Percentiles rank a stretch among this genome's conserved stretches.
phyloP scores from a whole-genome alignment of 2,888 invertebrate species.

The Azorinus chamasolen region DNA sequence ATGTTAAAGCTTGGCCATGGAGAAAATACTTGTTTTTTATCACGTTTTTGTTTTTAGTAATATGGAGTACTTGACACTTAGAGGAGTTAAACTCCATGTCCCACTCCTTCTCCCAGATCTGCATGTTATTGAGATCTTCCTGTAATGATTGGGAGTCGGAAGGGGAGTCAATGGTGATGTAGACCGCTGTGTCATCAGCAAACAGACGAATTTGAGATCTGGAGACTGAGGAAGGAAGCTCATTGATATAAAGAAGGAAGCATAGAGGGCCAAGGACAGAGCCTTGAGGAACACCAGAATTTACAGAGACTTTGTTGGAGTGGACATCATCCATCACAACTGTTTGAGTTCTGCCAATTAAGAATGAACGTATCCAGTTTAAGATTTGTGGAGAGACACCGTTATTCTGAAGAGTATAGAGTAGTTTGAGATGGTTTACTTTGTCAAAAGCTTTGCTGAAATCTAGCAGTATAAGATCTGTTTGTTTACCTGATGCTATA shows the following conservation, averaged over 20 bases:
- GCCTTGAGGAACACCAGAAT: conserved; percentile 29
- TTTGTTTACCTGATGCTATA: conserved; percentile 18
- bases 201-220: conserved; percentile 10
- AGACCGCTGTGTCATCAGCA: too few species aligned
- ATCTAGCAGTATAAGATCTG: conserved; percentile 22
- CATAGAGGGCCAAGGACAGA: conserved; percentile 28
- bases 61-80: conserved; percentile 30
- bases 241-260: conserved; percentile 20
- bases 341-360: conserved; percentile 19
- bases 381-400: conserved; percentile 13
- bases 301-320: conserved; percentile 16
- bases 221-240: conserved; percentile 14
- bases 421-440: conserved; percentile 35
- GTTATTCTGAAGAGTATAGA: conserved; percentile 15
- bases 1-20: conserved; percentile 19
- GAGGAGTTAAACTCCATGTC: conserved; percentile 26
- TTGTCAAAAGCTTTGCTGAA: conserved; percentile 35
- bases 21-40: conserved; percentile 6
- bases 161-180: conserved; percentile 5
- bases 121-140: conserved; percentile 9
- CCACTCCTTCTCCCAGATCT: conserved; percentile 13
- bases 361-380: conserved; percentile 17
- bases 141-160: conserved; percentile 5
- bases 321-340: conserved; percentile 14
- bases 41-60: conserved; percentile 2